Evolutionary conservation across 1,140 invertebrate species (phyloP), one percentile per base, ranked within the genome.

Genomic region (Neotoxoptera formosana): DNA sequence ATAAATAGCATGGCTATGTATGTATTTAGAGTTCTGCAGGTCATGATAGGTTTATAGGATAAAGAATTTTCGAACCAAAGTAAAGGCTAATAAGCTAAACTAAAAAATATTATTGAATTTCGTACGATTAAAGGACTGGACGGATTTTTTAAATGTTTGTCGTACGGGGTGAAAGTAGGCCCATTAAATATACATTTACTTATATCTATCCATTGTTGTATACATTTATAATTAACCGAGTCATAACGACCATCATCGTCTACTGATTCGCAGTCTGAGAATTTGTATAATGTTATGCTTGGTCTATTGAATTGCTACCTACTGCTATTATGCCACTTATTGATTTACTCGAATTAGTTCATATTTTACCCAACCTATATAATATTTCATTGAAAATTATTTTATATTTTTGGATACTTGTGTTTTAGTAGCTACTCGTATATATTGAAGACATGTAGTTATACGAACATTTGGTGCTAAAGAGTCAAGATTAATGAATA

Each of bases 141-240:
- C 17, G 11, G 17, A n/a, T 76, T 76, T n/a, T 76, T 76, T 76
- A n/a, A n/a, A 76, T 76, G 6, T 17, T 76, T 1, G 30, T 76
- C 1, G 11, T 1, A 17, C 8, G 14, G 11, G 30, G 14, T 17
- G 14, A n/a, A n/a, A 76, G n/a, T 23, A 76, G 8, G 14, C 30
- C 17, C 60, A 76, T 76, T 76, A 76, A n/a, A 76, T 76, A 76
- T 76, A 76, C n/a, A 76, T 76, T 76, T 76, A 76, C 60, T n/a
- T 76, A 14, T 17, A n/a, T 1, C 14, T 76, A n/a, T 76, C 17
- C 60, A 17, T 20, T 76, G 14, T n/a, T 76, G 7, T 53, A n/a
- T 67, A n/a, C 17, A 76, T 76, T 76, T n/a, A 76, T n/a, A 67
- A 67, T n/a, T 67, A 67, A 67, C 25, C 11, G 23, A 67, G 23